phyloP scores from a whole-genome alignment of 2,797 vertebrate species.

The Hemitrygon akajei region DNA sequence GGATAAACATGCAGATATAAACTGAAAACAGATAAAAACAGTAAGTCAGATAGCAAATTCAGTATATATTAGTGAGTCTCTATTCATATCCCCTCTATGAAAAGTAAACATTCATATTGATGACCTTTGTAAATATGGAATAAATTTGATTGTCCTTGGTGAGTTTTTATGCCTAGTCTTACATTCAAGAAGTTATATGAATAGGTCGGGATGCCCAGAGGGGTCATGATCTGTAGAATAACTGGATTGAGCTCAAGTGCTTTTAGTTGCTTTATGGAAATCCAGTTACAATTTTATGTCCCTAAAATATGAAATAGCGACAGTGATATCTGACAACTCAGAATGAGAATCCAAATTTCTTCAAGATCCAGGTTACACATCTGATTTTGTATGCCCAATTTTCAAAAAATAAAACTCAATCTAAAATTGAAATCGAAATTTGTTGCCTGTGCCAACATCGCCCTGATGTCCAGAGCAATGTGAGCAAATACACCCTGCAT shows the following conservation, averaged over 20 bases:
- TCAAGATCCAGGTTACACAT: background rate
- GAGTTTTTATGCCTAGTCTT: background rate
- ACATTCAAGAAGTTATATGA: background rate
- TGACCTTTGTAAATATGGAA: background rate
- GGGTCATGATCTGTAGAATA: background rate
- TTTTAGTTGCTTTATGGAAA: background rate
- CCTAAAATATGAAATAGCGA: background rate
- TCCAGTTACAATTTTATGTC: background rate
- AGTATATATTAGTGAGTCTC: too few relatives aligned
- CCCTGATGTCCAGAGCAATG: background rate
- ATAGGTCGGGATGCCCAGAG: background rate
- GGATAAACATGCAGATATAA: background rate
- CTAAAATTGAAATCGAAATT: slow-evolving; percentile 8
- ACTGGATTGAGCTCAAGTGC: background rate
- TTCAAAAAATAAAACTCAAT: background rate
- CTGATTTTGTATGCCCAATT: background rate
- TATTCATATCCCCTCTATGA: too few relatives aligned
- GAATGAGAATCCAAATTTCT: background rate
- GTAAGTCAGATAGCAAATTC: too few relatives aligned
- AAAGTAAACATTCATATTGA: too few relatives aligned
- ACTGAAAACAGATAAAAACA: too few relatives aligned
- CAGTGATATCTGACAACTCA: too few relatives aligned
- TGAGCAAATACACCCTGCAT: background rate
- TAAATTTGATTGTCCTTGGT: background rate
- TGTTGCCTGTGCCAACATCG: background rate